These are phyloP conservation scores for Esperia sulphurella DNA, from an alignment of 2,888 invertebrate species.

Conservation along the genomic window DNA sequence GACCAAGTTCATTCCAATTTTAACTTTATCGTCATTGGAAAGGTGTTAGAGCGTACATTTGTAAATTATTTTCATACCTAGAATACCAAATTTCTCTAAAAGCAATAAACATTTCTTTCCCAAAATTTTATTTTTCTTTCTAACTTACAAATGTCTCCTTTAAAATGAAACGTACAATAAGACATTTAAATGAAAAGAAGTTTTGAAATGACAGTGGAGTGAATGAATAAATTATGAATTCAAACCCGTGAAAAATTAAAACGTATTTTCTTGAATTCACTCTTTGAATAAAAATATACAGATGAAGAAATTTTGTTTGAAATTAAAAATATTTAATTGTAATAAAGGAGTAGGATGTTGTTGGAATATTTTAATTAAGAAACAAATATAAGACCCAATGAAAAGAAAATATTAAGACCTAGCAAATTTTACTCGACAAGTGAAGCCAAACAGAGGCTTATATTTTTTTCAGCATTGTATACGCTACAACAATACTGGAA, in stretches of 20 bases:
- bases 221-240: conserved; percentile 5
- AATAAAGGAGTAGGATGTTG: too few relatives aligned
- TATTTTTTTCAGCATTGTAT: too few relatives aligned
- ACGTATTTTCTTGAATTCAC: neutral
- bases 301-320: neutral
- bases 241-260: conserved; percentile 4
- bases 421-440: too few relatives aligned
- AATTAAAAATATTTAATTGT: too few relatives aligned
- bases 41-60: too few relatives aligned
- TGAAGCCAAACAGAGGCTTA: too few relatives aligned
- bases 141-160: neutral
- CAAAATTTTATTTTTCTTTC: neutral
- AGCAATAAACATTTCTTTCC: neutral
- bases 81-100: neutral
- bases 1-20: too few relatives aligned
- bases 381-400: too few relatives aligned
- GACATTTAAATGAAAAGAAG: conserved; percentile 3
- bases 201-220: conserved; percentile 5
- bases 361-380: too few relatives aligned
- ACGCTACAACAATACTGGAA: conserved; percentile 11
- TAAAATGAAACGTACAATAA: neutral
- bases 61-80: too few relatives aligned
- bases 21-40: too few relatives aligned
- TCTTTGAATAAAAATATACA: neutral
- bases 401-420: conserved; percentile 20